Conservation (phyloP, 2,113 vertebrate species). For the Cercopithecus mona region DNA sequence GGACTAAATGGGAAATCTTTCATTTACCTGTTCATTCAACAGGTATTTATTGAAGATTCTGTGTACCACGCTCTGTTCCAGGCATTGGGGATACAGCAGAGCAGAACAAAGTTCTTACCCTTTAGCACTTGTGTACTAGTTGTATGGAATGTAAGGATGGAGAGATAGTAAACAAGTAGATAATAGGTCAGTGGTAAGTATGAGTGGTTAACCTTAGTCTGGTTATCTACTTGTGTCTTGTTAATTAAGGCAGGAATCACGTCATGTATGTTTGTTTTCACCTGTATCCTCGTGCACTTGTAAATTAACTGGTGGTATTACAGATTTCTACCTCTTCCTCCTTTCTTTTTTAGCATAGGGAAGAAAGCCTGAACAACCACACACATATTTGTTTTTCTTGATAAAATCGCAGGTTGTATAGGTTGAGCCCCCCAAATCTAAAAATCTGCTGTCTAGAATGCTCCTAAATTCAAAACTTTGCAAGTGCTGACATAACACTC, state of each 20-base stretch:
- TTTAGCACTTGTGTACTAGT: background rate
- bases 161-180: background rate
- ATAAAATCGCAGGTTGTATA: background rate
- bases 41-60: background rate
- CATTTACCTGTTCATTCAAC: background rate
- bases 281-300: background rate
- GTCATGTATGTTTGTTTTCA: background rate
- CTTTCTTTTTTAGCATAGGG: background rate
- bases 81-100: fast-evolving
- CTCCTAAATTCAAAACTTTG: background rate
- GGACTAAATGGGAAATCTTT: background rate
- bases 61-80: background rate
- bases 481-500: background rate
- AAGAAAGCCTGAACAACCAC: background rate
- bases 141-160: background rate
- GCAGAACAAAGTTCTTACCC: background rate
- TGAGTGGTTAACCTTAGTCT: background rate
- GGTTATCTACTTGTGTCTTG: background rate
- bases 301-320: background rate
- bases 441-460: background rate
- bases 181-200: background rate
- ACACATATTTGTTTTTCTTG: background rate
- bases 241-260: background rate
- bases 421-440: background rate
- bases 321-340: background rate